Conservation (phyloP, 2,888 invertebrate species). For the Agrypnus murinus region DNA sequence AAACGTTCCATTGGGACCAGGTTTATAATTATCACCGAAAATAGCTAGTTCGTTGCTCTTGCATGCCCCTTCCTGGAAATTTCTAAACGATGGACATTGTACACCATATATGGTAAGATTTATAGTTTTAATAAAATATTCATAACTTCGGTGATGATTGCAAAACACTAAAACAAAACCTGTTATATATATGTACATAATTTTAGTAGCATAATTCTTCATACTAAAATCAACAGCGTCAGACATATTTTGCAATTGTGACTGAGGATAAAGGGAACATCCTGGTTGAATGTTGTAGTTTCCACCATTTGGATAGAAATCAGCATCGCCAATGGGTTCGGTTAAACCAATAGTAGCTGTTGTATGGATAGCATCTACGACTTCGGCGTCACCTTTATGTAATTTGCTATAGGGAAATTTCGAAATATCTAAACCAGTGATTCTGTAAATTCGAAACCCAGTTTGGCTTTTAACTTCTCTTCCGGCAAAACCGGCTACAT, state of each 20-base stretch:
- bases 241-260: neutral
- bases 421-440: conserved; percentile 74
- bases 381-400: conserved; percentile 73
- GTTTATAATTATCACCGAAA: neutral
- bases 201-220: too few relatives aligned
- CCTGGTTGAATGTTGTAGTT: conserved; percentile 72
- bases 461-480: conserved; percentile 57
- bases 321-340: conserved; percentile 71
- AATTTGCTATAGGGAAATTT: conserved; percentile 72
- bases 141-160: neutral
- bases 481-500: conserved; percentile 63
- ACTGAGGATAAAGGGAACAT: conserved; percentile 54
- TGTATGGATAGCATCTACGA: conserved; percentile 78
- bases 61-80: neutral
- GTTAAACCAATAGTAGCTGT: conserved; percentile 72
- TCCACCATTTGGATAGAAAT: conserved; percentile 77
- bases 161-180: conserved; percentile 5
- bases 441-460: conserved; percentile 65
- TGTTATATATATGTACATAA: too few relatives aligned
- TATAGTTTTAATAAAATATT: neutral
- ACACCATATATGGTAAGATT: neutral
- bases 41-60: neutral
- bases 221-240: neutral
- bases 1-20: neutral
- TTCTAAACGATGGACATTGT: neutral